Percentiles rank a stretch among this genome's conserved stretches.
phyloP scores from a whole-genome alignment of 1,140 invertebrate genomes.

The Hycleus cichorii region DNA sequence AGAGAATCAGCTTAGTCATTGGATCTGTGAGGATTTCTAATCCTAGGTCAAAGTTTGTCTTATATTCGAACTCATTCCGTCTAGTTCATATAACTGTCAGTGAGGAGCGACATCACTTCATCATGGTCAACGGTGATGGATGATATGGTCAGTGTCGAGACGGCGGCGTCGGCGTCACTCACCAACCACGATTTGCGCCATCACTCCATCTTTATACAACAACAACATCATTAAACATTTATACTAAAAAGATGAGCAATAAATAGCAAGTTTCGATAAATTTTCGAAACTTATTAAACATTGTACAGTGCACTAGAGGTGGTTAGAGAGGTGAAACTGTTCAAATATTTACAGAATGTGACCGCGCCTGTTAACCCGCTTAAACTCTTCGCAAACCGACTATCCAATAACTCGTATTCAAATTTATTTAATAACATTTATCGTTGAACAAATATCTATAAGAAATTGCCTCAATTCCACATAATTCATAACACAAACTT shows the following conservation, averaged over 20 bases:
- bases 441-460: conserved; percentile 4
- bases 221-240: not conserved
- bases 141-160: conserved; percentile 9
- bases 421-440: conserved; percentile 27
- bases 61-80: conserved; percentile 5
- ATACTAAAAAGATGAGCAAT: too few species aligned
- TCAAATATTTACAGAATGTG: conserved; percentile 31
- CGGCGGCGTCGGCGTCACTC: conserved; percentile 1
- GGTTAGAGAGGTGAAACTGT: conserved; percentile 23
- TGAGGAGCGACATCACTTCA: conserved; percentile 14
- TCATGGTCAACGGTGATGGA: conserved; percentile 14
- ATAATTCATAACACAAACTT: conserved; percentile 2
- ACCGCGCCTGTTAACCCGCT: conserved; percentile 25
- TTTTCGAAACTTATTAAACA: too few species aligned
- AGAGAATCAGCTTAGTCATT: not conserved
- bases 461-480: not conserved
- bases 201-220: not conserved
- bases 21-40: not conserved
- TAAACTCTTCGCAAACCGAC: conserved; percentile 20
- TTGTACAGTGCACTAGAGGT: conserved; percentile 38
- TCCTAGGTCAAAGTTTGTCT: not conserved
- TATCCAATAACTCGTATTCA: conserved; percentile 29
- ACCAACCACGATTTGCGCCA: conserved; percentile 2
- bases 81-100: conserved; percentile 17
- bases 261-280: too few species aligned